Conservation (phyloP, 2,797 vertebrate genomes). For the Muscicapa comitata region DNA sequence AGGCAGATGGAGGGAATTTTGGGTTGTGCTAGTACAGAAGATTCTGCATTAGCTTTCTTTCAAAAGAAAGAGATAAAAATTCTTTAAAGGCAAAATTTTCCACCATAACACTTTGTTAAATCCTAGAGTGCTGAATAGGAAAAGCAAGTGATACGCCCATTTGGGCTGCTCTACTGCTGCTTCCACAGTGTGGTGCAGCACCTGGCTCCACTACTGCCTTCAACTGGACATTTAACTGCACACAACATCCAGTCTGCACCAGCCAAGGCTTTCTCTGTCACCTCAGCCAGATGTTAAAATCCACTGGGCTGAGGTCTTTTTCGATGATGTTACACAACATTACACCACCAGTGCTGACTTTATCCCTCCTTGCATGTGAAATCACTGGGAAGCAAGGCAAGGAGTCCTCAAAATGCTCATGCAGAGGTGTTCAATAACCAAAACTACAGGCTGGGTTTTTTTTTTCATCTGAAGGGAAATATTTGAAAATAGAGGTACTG, state of each 20-base stretch:
- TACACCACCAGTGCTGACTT: neutral
- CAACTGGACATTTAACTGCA: neutral
- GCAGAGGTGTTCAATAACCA: neutral
- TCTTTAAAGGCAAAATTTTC: neutral
- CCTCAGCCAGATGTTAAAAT: neutral
- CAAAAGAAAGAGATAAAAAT: neutral
- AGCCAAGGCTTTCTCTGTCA: neutral
- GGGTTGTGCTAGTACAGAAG: neutral
- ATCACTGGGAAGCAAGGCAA: neutral
- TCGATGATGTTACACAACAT: neutral
- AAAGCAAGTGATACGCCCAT: neutral
- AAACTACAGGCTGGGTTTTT: neutral
- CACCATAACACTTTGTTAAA: neutral
- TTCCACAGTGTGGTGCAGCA: fast-evolving
- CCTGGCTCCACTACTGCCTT: neutral
- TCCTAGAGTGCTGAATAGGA: neutral
- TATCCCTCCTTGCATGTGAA: neutral
- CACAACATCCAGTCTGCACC: neutral
- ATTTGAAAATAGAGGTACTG: neutral
- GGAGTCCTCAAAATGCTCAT: neutral
- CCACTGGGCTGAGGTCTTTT: neutral
- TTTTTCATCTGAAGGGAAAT: neutral
- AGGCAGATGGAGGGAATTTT: neutral
- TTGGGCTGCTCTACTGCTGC: neutral
- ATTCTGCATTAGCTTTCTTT: neutral